Conservation (phyloP, 2,797 vertebrate genomes). For the Craterocephalus amniculus region DNA sequence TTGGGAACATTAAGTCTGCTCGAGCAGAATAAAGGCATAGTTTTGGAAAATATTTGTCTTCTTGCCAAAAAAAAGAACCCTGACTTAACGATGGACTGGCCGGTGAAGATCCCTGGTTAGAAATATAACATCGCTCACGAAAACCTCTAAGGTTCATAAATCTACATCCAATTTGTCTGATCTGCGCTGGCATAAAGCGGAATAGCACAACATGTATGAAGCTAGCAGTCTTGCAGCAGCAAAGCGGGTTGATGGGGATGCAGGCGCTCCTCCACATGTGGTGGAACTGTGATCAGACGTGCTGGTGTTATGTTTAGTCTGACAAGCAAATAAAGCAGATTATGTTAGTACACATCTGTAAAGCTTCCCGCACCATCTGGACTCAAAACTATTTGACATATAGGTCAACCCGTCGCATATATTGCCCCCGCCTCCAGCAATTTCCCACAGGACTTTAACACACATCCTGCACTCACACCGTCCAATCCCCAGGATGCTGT, state of each 20-base stretch:
- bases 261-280: slow-evolving; percentile 18
- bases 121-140: neutral
- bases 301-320: slow-evolving; percentile 58
- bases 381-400: slow-evolving; percentile 40
- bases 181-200: too few relatives aligned
- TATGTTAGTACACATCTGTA: slow-evolving; percentile 68
- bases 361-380: slow-evolving; percentile 56
- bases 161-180: neutral
- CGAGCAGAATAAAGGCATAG: neutral
- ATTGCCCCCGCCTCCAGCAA: neutral
- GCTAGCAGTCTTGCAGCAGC: neutral
- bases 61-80: neutral
- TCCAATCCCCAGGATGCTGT: slow-evolving; percentile 35
- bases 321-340: slow-evolving; percentile 72
- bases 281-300: slow-evolving; percentile 30
- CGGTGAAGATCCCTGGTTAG: neutral
- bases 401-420: slow-evolving; percentile 4
- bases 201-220: neutral
- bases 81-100: neutral
- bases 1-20: slow-evolving; percentile 7
- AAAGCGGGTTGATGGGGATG: neutral
- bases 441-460: slow-evolving; percentile 57
- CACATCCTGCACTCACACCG: slow-evolving; percentile 38
- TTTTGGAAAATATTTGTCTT: neutral
- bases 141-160: neutral